Base-by-base conservation (phyloP, 2,888 invertebrate genomes). In the Cacoxenus indagator region DNA sequence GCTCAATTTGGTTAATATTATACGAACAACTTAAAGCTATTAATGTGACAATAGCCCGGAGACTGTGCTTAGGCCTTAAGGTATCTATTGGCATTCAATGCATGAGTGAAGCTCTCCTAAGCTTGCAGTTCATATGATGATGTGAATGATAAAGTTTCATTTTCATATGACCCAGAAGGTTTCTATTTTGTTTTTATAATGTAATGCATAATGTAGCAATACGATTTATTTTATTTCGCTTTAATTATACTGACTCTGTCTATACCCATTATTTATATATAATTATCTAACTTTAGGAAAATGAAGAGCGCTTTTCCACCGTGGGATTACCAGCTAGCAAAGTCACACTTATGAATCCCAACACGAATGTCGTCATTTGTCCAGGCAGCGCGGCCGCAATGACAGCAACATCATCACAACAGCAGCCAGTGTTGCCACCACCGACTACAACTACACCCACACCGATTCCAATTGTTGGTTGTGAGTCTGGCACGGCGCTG, bases 401-500 rank as follows among this genome's bases (percentile, higher is more conserved):
- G 70, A 43, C 43, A 1, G 45, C 65, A 5, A 43, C 17, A 14
- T 22, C 57, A 19, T n/a, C 24, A 31, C 45, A 14, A 22, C 45
- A 14, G 29, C 29, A 29, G 5, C 43, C 65, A 61, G 57, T 27
- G 1, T n/a, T 64, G 55, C 68, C 65, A 55, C 55, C 74, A 43
- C 70, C 75, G 67, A 45, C 73, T 11, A 81, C 81, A 59, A 82
- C 78, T 4, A 81, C 84, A 22, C 82, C 81, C 64, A 78, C 82
- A 11, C 75, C 81, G 27, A 69, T 85, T 6, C 76, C 83, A 17
- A 85, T 85, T 70, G 81, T 78, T 9, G 85, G 84, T 67, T 86
- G 86, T 51, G 86, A 85, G 31, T 85, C 86, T 0, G 86, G 82
- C 68, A 86, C 85, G 9, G 85, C 86, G 1, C 69, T 85, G n/a